A percentile compares a stretch with the other conserved stretches of the same genome.
phyloP scores from a whole-genome alignment of 2,797 vertebrate genomes.

The Eremophila alpestris region DNA sequence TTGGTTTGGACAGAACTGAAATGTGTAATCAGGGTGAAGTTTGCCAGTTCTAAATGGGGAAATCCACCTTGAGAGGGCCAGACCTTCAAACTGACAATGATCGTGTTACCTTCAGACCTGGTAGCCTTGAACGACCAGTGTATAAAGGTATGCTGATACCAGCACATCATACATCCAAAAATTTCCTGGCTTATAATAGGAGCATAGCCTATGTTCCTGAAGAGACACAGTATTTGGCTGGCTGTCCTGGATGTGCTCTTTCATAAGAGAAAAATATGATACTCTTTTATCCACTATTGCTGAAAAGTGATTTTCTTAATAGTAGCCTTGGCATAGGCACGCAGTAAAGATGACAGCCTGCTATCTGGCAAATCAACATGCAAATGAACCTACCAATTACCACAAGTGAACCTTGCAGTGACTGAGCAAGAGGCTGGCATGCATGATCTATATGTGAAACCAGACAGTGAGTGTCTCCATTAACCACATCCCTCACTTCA shows the following conservation, averaged over 20 bases:
- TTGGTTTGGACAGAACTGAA: neutral
- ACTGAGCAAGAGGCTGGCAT: neutral
- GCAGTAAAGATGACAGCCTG: neutral
- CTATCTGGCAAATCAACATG: neutral
- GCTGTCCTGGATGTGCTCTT: neutral
- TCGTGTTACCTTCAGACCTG: neutral
- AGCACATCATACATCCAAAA: neutral
- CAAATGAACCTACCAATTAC: neutral
- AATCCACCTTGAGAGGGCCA: neutral
- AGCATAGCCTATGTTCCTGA: neutral
- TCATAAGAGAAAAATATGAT: neutral
- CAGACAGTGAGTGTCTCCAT: neutral
- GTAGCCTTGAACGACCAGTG: neutral
- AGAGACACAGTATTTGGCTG: neutral
- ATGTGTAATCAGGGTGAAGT: neutral
- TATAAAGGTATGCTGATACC: fast-evolving
- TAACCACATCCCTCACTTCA: neutral
- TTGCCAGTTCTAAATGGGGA: neutral
- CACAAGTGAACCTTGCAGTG: neutral
- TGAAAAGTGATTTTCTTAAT: neutral
- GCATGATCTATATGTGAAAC: neutral
- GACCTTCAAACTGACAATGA: neutral
- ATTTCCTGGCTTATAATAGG: neutral
- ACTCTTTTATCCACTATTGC: neutral
- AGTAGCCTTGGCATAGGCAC: neutral